Base-by-base conservation (phyloP, 2,888 invertebrate genomes). In the Tribolium freemani region DNA sequence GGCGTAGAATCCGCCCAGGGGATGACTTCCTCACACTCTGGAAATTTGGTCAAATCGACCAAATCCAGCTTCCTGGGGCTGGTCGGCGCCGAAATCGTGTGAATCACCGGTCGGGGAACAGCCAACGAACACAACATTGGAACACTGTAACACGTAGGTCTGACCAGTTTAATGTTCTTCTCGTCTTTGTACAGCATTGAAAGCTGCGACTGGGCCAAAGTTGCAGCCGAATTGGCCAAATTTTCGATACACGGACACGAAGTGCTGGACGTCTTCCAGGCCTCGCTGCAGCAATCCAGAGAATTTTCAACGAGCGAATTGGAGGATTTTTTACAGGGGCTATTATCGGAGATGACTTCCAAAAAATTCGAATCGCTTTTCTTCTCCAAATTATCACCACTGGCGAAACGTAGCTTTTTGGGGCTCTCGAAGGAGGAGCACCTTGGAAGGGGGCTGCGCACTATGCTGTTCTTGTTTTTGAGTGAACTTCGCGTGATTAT, bases 371-470 rank as follows among this genome's bases (percentile, higher is more conserved):
- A 86, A 77, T 88, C 88, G 75, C 88, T 89, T 77, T 88, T 89
- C 63, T 88, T 85, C 54, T 80, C 78, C 21, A 79, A 73, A 30
- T 78, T 80, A 26, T 80, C 79, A 5, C 76, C 79, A 48, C 76
- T 77, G 13, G 79, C 79, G 44, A 79, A 95, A 73, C 95, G 88
- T 71, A 95, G 86, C 79, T 93, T 92, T 84, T 95, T 95, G 58
- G 95, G 94, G 74, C 95, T 95, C 85, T 95, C 95, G 81, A 94
- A 89, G 84, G 94, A 95, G 78, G 93, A 92, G 77, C 94, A 94
- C 70, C 94, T 89, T 79, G 87, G 90, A 82, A 87, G 87, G 71
- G 79, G 89, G 81, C 85, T 91, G 83, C 83, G 89, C 81, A 87
- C 90, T 85, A 83, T 78, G 82, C 91, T 88, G 73, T 89, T 90